Conservation (phyloP, 2,797 vertebrate genomes). For the Hipposideros larvatus region DNA sequence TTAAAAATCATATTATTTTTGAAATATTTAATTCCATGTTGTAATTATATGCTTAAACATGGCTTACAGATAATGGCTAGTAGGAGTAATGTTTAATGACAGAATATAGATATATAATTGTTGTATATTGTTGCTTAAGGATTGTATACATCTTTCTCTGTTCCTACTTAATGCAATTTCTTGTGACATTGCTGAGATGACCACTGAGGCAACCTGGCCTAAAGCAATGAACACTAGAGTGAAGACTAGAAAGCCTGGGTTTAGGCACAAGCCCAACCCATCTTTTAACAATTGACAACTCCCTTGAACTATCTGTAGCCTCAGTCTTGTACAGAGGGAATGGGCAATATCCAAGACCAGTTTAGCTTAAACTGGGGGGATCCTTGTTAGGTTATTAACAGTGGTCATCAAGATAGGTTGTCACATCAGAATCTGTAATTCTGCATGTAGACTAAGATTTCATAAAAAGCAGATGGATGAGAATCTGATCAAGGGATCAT, state of each 20-base stretch:
- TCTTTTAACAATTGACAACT: background rate
- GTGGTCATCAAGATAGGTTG: background rate
- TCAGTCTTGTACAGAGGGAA: background rate
- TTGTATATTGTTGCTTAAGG: background rate
- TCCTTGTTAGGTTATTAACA: background rate
- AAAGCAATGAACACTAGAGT: background rate
- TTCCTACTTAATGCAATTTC: background rate
- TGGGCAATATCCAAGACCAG: background rate
- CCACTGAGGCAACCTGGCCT: background rate
- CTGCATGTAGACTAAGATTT: background rate
- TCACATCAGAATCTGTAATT: background rate
- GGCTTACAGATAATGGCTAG: background rate
- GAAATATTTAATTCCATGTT: constrained; percentile 30
- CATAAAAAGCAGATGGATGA: background rate
- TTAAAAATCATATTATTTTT: constrained; percentile 33
- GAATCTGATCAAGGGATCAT: background rate
- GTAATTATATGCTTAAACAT: background rate
- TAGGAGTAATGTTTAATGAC: background rate
- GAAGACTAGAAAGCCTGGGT: background rate
- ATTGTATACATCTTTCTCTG: background rate
- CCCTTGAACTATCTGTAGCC: background rate
- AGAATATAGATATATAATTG: background rate
- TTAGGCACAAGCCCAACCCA: background rate
- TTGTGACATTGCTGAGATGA: background rate
- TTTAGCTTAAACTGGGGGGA: background rate